Conservation (phyloP, 1,140 invertebrate species). For the Scaptomyza hsui region DNA sequence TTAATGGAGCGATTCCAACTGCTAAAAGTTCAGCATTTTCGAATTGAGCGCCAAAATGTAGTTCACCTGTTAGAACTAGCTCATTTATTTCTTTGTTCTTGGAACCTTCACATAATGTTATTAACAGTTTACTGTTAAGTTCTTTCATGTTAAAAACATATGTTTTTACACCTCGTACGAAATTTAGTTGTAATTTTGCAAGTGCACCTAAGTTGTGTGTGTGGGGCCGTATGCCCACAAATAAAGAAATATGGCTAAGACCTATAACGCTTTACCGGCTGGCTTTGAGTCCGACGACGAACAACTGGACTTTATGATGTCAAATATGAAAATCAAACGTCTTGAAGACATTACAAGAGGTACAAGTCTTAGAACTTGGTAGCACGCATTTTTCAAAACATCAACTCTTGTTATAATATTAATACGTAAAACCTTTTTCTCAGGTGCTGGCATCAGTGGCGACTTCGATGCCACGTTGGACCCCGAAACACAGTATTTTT, state of each 20-base stretch:
- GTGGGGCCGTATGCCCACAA: constrained; percentile 34
- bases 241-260: constrained; percentile 38
- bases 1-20: too few species aligned
- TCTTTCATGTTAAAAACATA: constrained; percentile 3
- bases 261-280: constrained; percentile 56
- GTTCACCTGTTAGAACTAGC: too few species aligned
- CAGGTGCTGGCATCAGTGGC: constrained; percentile 76
- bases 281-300: constrained; percentile 73
- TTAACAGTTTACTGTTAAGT: constrained; percentile 8
- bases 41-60: too few species aligned
- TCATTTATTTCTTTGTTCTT: too few species aligned
- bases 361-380: constrained; percentile 4
- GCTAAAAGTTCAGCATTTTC: too few species aligned
- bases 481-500: constrained; percentile 63
- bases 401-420: background rate
- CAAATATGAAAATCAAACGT: constrained; percentile 74
- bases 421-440: background rate
- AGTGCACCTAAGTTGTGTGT: constrained; percentile 23
- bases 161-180: constrained; percentile 19
- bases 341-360: constrained; percentile 76
- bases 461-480: constrained; percentile 71
- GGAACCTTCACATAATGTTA: background rate
- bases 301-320: constrained; percentile 49
- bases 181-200: constrained; percentile 29
- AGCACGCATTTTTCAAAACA: background rate